phyloP scores from a whole-genome alignment of 1,140 invertebrate species.

The Camponotus pennsylvanicus region DNA sequence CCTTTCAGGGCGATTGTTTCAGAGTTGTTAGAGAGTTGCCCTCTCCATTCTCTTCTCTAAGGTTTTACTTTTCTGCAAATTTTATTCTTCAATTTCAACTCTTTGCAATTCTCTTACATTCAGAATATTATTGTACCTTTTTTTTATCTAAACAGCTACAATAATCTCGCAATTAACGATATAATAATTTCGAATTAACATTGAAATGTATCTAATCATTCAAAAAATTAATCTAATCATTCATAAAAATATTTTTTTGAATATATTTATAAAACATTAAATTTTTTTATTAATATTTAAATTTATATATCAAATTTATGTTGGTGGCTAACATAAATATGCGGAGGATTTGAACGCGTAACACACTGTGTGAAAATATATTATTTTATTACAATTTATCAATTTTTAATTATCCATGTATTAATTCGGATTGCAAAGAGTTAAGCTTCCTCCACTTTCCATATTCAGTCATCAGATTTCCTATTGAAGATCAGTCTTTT shows the following conservation, averaged over 20 bases:
- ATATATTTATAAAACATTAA: neutral
- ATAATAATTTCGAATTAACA: conserved; percentile 17
- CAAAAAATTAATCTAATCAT: neutral
- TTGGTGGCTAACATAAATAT: neutral
- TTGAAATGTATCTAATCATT: neutral
- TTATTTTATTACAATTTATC: neutral
- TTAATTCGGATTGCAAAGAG: conserved; percentile 30
- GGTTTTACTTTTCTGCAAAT: neutral
- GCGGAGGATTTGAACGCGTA: neutral
- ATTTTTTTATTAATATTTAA: conserved; percentile 7
- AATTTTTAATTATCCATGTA: neutral
- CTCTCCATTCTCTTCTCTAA: conserved; percentile 11
- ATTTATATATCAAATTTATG: conserved; percentile 1
- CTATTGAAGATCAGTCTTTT: conserved; percentile 38
- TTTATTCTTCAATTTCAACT: conserved; percentile 10
- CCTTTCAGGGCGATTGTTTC: neutral
- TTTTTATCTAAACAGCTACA: neutral
- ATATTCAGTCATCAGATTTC: neutral
- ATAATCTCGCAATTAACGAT: neutral
- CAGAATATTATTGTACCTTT: neutral
- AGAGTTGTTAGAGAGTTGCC: neutral
- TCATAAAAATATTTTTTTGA: neutral
- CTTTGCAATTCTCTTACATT: conserved; percentile 32
- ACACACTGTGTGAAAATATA: neutral
- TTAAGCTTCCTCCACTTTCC: neutral